A percentile compares a stretch with the other conserved stretches of the same genome.
phyloP scores from a whole-genome alignment of 1,140 invertebrate species.

The Eumeta japonica region DNA sequence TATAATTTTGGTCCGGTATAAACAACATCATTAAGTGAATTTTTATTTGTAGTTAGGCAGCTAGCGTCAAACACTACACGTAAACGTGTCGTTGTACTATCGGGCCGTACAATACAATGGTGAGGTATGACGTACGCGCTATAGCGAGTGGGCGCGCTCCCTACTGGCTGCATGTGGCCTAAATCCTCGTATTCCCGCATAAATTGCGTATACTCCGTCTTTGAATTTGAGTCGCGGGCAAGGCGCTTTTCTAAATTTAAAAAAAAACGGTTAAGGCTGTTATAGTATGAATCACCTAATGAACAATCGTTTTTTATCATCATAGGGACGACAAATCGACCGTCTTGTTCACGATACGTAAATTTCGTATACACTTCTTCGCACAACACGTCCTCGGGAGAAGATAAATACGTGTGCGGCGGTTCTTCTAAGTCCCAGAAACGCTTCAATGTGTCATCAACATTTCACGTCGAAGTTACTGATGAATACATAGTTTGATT shows the following conservation, averaged over 20 bases:
- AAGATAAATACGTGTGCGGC: background rate
- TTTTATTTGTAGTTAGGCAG: background rate
- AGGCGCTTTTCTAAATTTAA: background rate
- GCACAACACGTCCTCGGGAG: background rate
- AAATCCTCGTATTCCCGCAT: background rate
- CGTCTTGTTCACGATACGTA: background rate
- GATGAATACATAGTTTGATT: background rate
- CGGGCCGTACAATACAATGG: background rate
- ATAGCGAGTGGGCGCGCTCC: background rate
- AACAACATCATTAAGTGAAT: background rate
- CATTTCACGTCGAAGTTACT: background rate
- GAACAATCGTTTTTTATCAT: background rate
- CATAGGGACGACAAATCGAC: background rate
- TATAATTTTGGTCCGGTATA: background rate
- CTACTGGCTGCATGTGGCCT: background rate
- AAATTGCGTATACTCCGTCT: background rate
- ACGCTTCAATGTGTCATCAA: background rate
- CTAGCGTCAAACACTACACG: background rate
- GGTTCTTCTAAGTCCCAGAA: constrained; percentile 1
- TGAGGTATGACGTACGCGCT: background rate
- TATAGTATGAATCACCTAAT: constrained; percentile 4
- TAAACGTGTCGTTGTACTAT: background rate
- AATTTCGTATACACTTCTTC: background rate
- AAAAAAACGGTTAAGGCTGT: background rate
- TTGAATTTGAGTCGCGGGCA: background rate